Percentiles rank a stretch among this genome's conserved stretches.
Conservation (phyloP, 2,113 vertebrate species). For the Eulacestoma nigropectus region DNA sequence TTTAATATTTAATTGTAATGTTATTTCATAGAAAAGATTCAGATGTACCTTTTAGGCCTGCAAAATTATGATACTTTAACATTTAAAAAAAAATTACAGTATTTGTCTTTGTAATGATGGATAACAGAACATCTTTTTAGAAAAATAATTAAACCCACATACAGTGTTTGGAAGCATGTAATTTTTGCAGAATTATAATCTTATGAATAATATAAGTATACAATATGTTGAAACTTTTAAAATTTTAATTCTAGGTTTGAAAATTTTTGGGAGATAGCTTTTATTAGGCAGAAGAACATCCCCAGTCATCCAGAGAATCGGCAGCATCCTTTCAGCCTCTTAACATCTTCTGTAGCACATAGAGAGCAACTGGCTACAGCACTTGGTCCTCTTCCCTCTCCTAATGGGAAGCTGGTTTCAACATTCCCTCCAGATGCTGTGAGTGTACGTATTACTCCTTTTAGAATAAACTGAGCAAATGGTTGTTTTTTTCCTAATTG, state of each 20-base stretch:
- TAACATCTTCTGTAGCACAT: neutral
- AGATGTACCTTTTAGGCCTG: neutral
- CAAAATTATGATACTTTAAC: neutral
- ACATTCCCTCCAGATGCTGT: conserved; percentile 53
- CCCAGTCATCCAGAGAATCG: conserved; percentile 65
- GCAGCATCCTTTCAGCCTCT: conserved; percentile 65
- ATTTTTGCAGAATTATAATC: neutral
- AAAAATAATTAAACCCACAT: neutral
- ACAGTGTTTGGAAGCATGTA: neutral
- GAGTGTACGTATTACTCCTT: conserved; percentile 58
- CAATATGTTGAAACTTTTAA: neutral
- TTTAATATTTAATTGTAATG: neutral
- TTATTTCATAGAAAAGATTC: neutral
- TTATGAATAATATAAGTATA: neutral
- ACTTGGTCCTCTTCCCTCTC: neutral
- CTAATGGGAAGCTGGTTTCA: conserved; percentile 31
- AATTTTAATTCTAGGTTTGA: conserved; percentile 76
- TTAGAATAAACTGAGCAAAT: conserved; percentile 64
- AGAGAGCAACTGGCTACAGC: conserved; percentile 55
- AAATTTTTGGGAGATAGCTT: conserved; percentile 87
- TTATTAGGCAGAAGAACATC: conserved; percentile 78
- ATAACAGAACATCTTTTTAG: neutral
- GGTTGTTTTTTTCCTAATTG: neutral
- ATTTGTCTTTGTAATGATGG: neutral
- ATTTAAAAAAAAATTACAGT: neutral